Conservation (phyloP, 2,888 invertebrate species). For the Yponomeuta plumbellus region DNA sequence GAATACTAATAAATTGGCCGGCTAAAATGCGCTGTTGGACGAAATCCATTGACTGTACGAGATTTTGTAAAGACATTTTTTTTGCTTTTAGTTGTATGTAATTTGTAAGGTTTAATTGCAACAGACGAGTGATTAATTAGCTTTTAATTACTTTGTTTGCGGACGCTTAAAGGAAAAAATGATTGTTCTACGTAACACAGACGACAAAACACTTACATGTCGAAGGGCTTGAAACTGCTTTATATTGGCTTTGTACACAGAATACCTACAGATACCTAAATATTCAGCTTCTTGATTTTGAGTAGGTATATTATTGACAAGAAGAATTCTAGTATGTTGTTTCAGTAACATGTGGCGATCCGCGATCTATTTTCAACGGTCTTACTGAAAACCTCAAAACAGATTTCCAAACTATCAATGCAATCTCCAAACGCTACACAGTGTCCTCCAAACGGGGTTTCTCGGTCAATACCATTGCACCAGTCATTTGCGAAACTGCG, state of each 20-base stretch:
- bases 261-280: neutral
- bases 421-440: constrained; percentile 31
- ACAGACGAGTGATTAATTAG: neutral
- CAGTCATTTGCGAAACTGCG: constrained; percentile 46
- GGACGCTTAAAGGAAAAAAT: neutral
- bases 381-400: neutral
- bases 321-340: neutral
- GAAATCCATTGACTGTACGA: neutral
- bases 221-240: neutral
- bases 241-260: no score
- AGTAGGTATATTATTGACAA: neutral
- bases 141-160: constrained; percentile 6
- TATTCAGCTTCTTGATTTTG: neutral
- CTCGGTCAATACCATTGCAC: constrained; percentile 55
- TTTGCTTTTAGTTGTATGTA: constrained; percentile 11
- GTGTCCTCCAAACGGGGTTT: constrained; percentile 51
- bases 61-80: constrained; percentile 5
- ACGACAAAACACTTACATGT: neutral
- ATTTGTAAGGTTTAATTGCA: constrained; percentile 12
- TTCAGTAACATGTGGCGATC: neutral
- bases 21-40: neutral
- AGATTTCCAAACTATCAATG: neutral
- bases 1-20: neutral
- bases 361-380: neutral
- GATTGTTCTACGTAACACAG: neutral